These are phyloP conservation scores for Ctenochaetus hawaiiensis DNA, from an alignment of 2,797 vertebrate genomes.

Conservation along the genomic window DNA sequence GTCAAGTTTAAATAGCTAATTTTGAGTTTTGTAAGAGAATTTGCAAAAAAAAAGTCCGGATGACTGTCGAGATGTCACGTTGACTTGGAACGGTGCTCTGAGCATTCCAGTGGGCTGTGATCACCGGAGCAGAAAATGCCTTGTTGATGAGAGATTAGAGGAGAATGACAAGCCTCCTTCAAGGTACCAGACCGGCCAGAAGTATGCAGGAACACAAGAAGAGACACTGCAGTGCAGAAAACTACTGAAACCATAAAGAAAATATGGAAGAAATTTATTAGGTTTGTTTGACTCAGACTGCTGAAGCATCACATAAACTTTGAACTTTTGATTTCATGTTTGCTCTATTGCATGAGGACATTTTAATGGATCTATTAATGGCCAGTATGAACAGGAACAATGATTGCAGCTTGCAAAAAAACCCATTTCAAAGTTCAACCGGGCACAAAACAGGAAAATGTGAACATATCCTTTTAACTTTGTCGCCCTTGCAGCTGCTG, in stretches of 20 bases:
- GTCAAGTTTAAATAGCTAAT: not conserved
- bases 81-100: not conserved
- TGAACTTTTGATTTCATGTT: too few relatives aligned
- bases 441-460: too few relatives aligned
- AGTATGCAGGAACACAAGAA: not conserved
- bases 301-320: too few relatives aligned
- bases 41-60: not conserved
- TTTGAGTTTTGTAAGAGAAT: not conserved
- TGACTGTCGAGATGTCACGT: not conserved
- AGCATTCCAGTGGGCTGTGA: conserved; percentile 10
- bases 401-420: too few relatives aligned
- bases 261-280: not conserved
- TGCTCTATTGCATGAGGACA: too few relatives aligned
- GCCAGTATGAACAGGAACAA: too few relatives aligned
- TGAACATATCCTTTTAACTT: too few relatives aligned
- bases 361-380: too few relatives aligned
- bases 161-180: conserved; percentile 4
- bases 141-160: conserved; percentile 31
- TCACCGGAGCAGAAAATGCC: conserved; percentile 27
- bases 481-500: too few relatives aligned
- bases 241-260: not conserved
- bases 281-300: too few relatives aligned
- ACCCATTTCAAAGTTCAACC: too few relatives aligned
- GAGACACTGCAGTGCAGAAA: not conserved
- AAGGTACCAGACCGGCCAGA: not conserved